A percentile compares a stretch with the other conserved stretches of the same genome.
Evolutionary conservation across 2,888 invertebrate genomes (phyloP).

Genomic region (Heterodera filipjevi): DNA sequence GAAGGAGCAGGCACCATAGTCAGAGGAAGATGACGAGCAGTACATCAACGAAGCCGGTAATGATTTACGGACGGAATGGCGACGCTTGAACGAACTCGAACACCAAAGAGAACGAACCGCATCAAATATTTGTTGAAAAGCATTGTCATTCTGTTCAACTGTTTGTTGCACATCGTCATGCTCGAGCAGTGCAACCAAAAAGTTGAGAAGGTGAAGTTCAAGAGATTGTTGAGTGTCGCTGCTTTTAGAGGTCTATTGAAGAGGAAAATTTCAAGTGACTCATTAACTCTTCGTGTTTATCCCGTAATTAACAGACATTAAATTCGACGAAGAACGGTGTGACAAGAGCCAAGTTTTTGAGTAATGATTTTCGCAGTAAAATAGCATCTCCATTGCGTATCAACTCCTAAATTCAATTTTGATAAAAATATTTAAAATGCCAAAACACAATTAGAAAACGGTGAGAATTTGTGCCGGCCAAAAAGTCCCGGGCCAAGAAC

Average conservation of each 20-base stretch:
- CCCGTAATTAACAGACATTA: neutral
- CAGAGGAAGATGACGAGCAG: neutral
- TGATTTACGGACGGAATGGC: constrained; percentile 22
- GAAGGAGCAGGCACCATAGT: neutral
- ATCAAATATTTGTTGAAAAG: neutral
- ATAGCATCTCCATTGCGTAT: neutral
- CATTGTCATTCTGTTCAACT: neutral
- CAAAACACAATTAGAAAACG: constrained; percentile 6
- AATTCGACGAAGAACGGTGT: neutral
- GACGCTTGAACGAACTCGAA: constrained; percentile 15
- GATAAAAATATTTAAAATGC: neutral
- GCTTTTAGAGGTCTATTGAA: neutral
- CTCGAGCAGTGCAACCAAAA: neutral
- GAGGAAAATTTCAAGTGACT: too few relatives aligned
- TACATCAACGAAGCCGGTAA: neutral
- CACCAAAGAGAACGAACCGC: constrained; percentile 31
- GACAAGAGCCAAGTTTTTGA: neutral
- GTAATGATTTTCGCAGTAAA: neutral
- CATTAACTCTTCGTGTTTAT: neutral
- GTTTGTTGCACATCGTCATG: neutral
- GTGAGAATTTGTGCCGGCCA: neutral
- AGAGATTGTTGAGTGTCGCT: neutral
- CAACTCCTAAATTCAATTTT: neutral
- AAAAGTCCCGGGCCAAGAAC: neutral
- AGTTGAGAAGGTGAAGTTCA: constrained; percentile 3